Conservation (phyloP, 1,140 invertebrate genomes). For the Ips nitidus region DNA sequence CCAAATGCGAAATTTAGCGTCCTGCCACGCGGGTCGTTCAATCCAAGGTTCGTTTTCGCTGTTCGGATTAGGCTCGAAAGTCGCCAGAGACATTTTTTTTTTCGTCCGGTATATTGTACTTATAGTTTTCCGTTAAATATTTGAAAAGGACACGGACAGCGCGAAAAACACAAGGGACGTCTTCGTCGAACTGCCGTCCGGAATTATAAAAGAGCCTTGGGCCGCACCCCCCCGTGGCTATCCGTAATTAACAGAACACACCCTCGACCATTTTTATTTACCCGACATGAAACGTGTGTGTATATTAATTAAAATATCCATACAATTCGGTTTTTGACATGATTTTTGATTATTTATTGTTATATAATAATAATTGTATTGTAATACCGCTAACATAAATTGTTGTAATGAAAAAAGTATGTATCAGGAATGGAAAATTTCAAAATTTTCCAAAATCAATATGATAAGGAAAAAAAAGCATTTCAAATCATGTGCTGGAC, state of each 20-base stretch:
- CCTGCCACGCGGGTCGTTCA: conserved; percentile 57
- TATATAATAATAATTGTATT: too few species aligned
- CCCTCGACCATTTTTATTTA: conserved; percentile 7
- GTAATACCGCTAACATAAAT: too few species aligned
- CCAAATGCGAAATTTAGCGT: conserved; percentile 63
- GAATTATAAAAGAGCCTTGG: neutral
- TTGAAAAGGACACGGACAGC: neutral
- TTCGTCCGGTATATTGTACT: neutral
- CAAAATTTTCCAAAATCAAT: too few species aligned
- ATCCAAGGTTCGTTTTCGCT: conserved; percentile 58
- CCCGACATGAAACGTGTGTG: neutral
- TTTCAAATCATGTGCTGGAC: too few species aligned
- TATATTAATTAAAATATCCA: too few species aligned
- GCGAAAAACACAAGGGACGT: conserved; percentile 7
- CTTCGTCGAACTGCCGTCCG: neutral
- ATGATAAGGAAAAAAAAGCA: too few species aligned
- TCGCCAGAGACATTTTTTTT: conserved; percentile 42
- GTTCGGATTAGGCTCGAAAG: conserved; percentile 50
- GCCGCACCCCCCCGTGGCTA: conserved; percentile 8
- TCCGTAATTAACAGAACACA: conserved; percentile 24
- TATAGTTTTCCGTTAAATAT: neutral
- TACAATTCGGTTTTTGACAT: too few species aligned
- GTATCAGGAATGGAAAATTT: too few species aligned
- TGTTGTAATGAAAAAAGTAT: too few species aligned
- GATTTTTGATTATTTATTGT: too few species aligned